Conservation (phyloP, 2,113 vertebrate genomes). For the Cryptomyrus ogoouensis region DNA sequence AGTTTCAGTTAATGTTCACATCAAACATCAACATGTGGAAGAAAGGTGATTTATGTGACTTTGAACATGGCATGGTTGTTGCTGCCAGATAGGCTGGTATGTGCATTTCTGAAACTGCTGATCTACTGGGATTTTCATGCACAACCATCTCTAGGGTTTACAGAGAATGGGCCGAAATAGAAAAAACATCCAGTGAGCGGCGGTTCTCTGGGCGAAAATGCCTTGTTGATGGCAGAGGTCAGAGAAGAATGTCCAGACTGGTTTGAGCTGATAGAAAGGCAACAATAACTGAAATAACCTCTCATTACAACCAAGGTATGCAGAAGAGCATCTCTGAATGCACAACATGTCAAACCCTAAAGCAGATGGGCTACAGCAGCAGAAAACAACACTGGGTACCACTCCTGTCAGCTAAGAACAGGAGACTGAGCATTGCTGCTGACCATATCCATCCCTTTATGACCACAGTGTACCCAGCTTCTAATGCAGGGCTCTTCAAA, state of each 20-base stretch:
- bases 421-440: background rate
- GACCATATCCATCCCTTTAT: background rate
- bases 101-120: background rate
- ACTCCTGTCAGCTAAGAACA: background rate
- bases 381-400: background rate
- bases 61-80: background rate
- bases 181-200: background rate
- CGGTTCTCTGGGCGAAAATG: background rate
- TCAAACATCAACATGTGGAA: background rate
- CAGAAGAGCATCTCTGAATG: background rate
- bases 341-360: background rate
- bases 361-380: background rate
- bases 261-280: background rate
- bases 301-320: background rate
- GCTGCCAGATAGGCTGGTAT: background rate
- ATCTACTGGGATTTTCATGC: background rate
- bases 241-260: background rate
- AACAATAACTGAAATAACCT: background rate
- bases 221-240: background rate
- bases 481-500: too few species aligned
- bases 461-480: too few species aligned
- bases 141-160: background rate
- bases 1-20: background rate
- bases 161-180: background rate
- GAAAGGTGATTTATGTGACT: background rate